phyloP scores from a whole-genome alignment of 2,113 vertebrate genomes.

The Pachypanchax playfairii region DNA sequence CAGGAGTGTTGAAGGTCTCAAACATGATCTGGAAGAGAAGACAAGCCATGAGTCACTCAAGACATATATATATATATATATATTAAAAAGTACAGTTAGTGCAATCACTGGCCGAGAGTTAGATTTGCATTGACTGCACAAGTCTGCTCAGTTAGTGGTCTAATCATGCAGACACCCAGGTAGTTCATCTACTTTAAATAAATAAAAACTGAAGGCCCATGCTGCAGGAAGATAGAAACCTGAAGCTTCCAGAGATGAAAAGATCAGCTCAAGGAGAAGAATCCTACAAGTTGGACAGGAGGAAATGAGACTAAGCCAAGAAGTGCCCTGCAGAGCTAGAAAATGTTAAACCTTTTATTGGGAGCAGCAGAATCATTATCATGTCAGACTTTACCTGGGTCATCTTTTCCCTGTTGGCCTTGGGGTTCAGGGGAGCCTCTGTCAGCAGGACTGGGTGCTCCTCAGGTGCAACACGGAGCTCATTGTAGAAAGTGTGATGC shows the following conservation, averaged over 20 bases:
- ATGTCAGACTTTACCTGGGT: slow-evolving; percentile 81
- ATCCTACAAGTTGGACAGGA: slow-evolving; percentile 62
- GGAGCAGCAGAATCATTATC: too few species aligned
- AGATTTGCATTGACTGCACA: background rate
- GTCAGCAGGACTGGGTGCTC: slow-evolving; percentile 97
- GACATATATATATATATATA: too few species aligned
- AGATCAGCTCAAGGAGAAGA: slow-evolving; percentile 59
- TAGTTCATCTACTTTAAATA: slow-evolving; percentile 11
- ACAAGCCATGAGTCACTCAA: background rate
- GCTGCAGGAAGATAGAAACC: slow-evolving; percentile 82
- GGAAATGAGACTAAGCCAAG: slow-evolving; percentile 30
- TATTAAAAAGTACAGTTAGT: slow-evolving; percentile 37
- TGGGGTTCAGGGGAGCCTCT: slow-evolving; percentile 96
- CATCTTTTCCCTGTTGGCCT: slow-evolving; percentile 98
- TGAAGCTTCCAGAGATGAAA: slow-evolving; percentile 82
- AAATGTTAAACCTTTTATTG: too few species aligned
- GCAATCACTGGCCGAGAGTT: background rate
- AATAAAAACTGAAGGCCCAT: slow-evolving; percentile 40
- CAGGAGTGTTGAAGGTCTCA: slow-evolving; percentile 98
- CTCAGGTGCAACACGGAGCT: slow-evolving; percentile 96
- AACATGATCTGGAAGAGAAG: slow-evolving; percentile 89
- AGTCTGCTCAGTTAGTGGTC: slow-evolving; percentile 4
- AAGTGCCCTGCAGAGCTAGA: background rate
- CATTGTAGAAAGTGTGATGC: slow-evolving; percentile 99
- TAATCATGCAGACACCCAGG: slow-evolving; percentile 46